phyloP scores from a whole-genome alignment of 37 sponge, comb jelly and placozoan species.

The Aplysina aerophoba region DNA sequence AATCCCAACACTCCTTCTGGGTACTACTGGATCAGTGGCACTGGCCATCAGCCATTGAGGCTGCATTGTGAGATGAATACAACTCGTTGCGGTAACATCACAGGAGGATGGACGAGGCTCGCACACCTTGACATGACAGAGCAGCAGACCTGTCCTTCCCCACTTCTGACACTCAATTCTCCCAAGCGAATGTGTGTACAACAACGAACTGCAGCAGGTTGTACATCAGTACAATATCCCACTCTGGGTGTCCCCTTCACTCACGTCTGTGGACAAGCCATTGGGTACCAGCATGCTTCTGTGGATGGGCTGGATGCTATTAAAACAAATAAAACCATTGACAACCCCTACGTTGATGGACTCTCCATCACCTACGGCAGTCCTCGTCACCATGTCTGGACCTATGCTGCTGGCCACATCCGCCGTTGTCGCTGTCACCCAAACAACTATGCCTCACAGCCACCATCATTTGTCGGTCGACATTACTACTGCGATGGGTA shows the following conservation, averaged over 20 bases:
- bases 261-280: conserved; percentile 21
- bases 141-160: conserved; percentile 10
- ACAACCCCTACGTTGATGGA: conserved; percentile 18
- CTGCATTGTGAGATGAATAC: conserved; percentile 13
- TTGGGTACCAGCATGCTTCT: neutral
- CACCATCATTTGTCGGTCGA: neutral
- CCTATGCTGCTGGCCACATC: conserved; percentile 7
- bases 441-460: neutral
- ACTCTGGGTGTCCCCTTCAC: neutral
- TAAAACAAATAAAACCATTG: neutral
- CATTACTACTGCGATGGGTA: conserved; percentile 4
- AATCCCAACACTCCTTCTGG: neutral
- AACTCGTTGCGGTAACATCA: conserved; percentile 15
- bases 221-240: neutral
- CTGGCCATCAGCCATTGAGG: no score
- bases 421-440: neutral
- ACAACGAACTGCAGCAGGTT: neutral
- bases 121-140: conserved; percentile 40
- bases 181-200: conserved; percentile 28
- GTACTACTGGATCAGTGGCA: conserved; percentile 3
- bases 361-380: conserved; percentile 27
- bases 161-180: neutral
- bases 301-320: neutral
- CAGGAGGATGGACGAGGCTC: conserved; percentile 42
- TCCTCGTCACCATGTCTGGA: conserved; percentile 20